phyloP scores from a whole-genome alignment of 2,888 invertebrate species.

The Ferdinandea cuprea region DNA sequence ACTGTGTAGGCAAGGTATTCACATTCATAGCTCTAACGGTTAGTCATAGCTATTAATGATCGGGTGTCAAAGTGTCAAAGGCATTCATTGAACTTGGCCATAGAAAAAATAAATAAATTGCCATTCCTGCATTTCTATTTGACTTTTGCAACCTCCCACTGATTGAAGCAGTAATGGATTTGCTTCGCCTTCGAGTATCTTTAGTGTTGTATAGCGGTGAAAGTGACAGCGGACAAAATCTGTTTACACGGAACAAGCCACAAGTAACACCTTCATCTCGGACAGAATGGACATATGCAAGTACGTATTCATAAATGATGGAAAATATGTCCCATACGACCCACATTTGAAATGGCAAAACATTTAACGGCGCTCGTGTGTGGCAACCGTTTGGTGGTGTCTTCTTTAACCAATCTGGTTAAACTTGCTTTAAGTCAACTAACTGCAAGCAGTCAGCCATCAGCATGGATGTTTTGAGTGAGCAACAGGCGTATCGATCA shows the following conservation, averaged over 20 bases:
- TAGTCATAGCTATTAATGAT: no score
- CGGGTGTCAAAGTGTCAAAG: constrained; percentile 53
- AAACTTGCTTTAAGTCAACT: constrained; percentile 47
- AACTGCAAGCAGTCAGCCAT: constrained; percentile 31
- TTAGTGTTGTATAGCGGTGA: constrained; percentile 46
- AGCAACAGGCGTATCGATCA: constrained; percentile 64
- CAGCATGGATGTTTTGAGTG: constrained; percentile 26
- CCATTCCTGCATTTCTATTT: constrained; percentile 30
- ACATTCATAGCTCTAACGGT: constrained; percentile 57
- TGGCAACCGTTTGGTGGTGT: constrained; percentile 16
- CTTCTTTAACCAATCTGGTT: constrained; percentile 51
- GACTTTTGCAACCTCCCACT: constrained; percentile 34
- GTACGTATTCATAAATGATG: neutral
- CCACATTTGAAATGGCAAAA: constrained; percentile 69
- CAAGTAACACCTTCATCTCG: constrained; percentile 43
- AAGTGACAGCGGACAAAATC: constrained; percentile 50
- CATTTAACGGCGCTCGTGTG: constrained; percentile 29
- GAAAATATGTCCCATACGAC: constrained; percentile 55
- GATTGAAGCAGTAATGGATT: constrained; percentile 32
- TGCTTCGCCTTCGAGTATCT: constrained; percentile 1
- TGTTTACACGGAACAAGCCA: constrained; percentile 33
- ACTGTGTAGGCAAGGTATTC: no score
- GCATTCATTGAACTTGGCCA: constrained; percentile 58
- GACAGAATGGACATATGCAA: constrained; percentile 28
- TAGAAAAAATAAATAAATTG: neutral